Percentiles rank a stretch among this genome's conserved stretches.
These are phyloP conservation scores for Drosophila melanica DNA, from an alignment of 1,140 invertebrate species.

Conservation along the genomic window DNA sequence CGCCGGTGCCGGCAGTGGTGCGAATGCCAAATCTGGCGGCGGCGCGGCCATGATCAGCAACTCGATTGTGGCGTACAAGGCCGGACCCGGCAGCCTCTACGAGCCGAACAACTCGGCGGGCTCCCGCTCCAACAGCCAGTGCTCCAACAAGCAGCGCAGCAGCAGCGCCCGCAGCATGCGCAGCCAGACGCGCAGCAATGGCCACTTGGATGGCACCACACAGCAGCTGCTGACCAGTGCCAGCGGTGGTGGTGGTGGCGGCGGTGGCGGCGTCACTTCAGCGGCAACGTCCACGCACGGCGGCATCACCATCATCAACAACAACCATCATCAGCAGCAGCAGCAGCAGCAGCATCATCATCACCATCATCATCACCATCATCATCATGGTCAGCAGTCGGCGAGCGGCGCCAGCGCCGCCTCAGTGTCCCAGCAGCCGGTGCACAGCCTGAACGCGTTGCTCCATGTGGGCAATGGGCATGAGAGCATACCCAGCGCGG, in stretches of 20 bases:
- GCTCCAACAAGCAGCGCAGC: conserved; percentile 84
- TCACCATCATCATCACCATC: conserved; percentile 59
- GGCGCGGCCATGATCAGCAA: conserved; percentile 66
- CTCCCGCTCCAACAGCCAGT: conserved; percentile 87
- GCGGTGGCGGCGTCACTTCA: not conserved
- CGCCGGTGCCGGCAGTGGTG: not conserved
- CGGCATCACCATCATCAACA: conserved; percentile 56
- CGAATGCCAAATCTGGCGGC: conserved; percentile 11
- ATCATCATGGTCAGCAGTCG: conserved; percentile 28
- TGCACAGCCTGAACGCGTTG: conserved; percentile 86
- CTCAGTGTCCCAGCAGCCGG: conserved; percentile 65
- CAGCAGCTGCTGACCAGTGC: conserved; percentile 37
- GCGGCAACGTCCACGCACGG: not conserved
- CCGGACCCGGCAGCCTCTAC: conserved; percentile 63
- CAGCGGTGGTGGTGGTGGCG: conserved; percentile 7
- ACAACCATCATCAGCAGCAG: conserved; percentile 47
- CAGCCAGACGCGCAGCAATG: conserved; percentile 68
- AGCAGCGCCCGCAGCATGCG: conserved; percentile 67
- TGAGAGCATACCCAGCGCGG: conserved; percentile 85
- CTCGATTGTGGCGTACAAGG: conserved; percentile 72
- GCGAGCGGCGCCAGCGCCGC: not conserved
- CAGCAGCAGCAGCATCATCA: not conserved
- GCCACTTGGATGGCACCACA: conserved; percentile 58
- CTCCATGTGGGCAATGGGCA: conserved; percentile 77
- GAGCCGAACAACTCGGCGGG: conserved; percentile 84